Evolutionary conservation across 2,797 vertebrate genomes (phyloP).

Genomic region (Nothura maculosa): DNA sequence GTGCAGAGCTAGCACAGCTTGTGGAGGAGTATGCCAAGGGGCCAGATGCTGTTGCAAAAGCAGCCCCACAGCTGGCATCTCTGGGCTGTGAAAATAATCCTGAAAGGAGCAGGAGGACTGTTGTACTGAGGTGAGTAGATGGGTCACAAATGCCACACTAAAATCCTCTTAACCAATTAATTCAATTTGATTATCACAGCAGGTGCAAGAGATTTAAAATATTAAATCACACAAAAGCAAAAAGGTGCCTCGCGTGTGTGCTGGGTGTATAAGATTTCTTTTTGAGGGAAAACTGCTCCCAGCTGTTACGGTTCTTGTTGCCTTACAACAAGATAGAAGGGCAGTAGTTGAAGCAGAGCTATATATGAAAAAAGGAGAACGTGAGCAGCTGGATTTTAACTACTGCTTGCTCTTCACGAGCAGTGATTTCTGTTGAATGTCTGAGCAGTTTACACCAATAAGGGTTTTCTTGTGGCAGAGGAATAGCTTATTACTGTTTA

Average conservation of each 20-base stretch:
- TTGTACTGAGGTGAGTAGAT: neutral
- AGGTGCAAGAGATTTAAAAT: neutral
- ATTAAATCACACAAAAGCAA: neutral
- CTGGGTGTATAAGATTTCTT: neutral
- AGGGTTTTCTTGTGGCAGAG: neutral
- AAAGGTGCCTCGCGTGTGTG: neutral
- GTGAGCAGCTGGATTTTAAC: neutral
- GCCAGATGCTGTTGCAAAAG: constrained; percentile 44
- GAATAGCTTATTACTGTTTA: neutral
- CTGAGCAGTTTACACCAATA: neutral
- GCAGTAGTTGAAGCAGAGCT: neutral
- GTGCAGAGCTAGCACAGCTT: neutral
- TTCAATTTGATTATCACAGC: neutral
- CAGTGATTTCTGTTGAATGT: neutral
- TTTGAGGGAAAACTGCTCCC: neutral
- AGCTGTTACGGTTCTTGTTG: neutral
- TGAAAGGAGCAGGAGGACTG: neutral
- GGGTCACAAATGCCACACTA: neutral
- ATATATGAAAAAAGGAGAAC: neutral
- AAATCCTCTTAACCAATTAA: neutral
- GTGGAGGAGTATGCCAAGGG: neutral
- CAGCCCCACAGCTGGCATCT: neutral
- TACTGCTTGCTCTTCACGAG: neutral
- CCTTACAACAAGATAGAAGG: neutral
- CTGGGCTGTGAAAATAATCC: neutral